Evolutionary conservation across 1,140 invertebrate genomes (phyloP), one percentile per base, ranked within the genome.

Genomic region (Macrocentrus cingulum): DNA sequence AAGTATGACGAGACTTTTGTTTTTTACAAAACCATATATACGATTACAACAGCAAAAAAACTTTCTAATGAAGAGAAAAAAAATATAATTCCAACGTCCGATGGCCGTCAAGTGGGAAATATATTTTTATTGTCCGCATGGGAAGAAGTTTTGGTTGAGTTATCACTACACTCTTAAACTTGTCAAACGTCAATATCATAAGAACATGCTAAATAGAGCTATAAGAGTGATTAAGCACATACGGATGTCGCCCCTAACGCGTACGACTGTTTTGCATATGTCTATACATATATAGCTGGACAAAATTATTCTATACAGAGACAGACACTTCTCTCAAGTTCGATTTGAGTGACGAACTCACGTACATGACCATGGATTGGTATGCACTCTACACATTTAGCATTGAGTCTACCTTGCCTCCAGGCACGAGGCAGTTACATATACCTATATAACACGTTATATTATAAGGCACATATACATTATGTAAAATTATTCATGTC

Each of bases 401-500:
- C 36, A 4, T 19, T n/a, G n/a, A n/a, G 45, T 13, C 22, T 48
- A 29, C 19, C 45, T 48, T 23, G 20, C 45, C 29, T 23, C 19
- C 11, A 25, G 20, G 20, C 22, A 22, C 29, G 29, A 48, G 19
- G 19, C 45, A n/a, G 45, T n/a, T n/a, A n/a, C n/a, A n/a, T n/a
- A n/a, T 25, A 48, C 20, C 19, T 22, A 48, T 46, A 46, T 46
- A 20, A 37, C 25, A 51, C 15, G n/a, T 15, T 37, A 51, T 51
- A 36, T 36, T 51, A 51, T 51, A 51, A 34, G 32, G 49, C 25
- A n/a, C n/a, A 9, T 51, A 51, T 51, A 51, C 49, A 37, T 51
- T 51, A 51, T 51, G 49, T 36, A 51, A 51, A 51, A 51, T 51
- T 51, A 51, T 51, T 51, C 49, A 51, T 51, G 49, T 51, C 49